Evolutionary conservation across 2,113 vertebrate genomes (phyloP).

Genomic region (Vulpes vulpes): DNA sequence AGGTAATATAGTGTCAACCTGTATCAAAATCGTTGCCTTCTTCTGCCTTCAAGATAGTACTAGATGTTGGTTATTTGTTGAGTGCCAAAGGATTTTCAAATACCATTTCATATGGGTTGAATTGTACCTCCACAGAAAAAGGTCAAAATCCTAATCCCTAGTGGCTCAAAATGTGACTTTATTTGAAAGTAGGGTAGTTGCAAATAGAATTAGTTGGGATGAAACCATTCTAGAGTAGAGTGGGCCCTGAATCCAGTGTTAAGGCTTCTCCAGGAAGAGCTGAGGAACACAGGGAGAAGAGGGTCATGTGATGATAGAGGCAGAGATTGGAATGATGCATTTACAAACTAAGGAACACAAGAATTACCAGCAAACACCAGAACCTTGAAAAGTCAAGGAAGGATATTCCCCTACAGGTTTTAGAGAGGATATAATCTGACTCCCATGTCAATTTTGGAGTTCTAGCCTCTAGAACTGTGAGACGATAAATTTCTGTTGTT

Average conservation of each 20-base stretch:
- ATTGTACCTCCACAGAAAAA: background rate
- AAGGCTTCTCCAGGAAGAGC: background rate
- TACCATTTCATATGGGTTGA: background rate
- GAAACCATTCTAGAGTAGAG: background rate
- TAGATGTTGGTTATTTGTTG: background rate
- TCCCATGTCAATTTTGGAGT: background rate
- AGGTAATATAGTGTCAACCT: background rate
- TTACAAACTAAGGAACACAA: background rate
- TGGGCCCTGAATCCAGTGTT: background rate
- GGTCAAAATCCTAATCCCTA: background rate
- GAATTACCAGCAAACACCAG: background rate
- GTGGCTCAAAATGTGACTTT: background rate
- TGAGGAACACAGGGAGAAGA: background rate
- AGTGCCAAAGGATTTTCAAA: background rate
- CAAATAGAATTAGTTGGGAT: background rate
- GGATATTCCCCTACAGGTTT: background rate
- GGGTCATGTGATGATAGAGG: background rate
- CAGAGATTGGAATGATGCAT: background rate
- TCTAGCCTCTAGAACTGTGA: background rate
- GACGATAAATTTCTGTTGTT: background rate
- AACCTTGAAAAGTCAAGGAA: background rate
- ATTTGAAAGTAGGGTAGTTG: background rate
- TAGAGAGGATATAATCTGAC: fast-evolving
- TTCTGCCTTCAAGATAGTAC: background rate
- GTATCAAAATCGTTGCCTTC: background rate